These are phyloP conservation scores for Microtus richardsoni DNA, from an alignment of 2,113 vertebrate species.

Conservation along the genomic window DNA sequence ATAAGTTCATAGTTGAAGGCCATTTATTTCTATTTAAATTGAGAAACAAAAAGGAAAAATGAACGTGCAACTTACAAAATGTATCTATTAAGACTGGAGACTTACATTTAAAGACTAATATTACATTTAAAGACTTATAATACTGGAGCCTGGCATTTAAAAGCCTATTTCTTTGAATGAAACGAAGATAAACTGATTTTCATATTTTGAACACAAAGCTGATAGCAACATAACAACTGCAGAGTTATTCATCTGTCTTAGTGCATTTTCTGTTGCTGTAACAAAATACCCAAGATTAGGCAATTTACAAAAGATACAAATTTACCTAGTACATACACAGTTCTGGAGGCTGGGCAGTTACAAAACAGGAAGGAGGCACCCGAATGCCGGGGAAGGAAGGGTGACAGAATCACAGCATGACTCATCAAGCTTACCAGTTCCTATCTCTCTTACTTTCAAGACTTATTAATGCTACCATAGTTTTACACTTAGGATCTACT, in stretches of 20 bases:
- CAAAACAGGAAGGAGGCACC: background rate
- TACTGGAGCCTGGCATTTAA: background rate
- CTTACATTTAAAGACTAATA: background rate
- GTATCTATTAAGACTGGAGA: background rate
- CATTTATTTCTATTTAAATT: background rate
- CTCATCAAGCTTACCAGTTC: background rate
- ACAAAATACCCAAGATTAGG: background rate
- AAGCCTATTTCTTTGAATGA: background rate
- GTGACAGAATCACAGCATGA: background rate
- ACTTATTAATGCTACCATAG: background rate
- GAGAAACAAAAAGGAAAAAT: background rate
- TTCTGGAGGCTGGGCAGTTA: background rate
- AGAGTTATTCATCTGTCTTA: background rate
- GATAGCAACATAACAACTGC: background rate
- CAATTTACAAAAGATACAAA: background rate
- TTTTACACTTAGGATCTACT: background rate
- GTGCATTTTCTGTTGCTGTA: background rate
- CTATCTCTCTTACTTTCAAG: background rate
- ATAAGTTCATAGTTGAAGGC: background rate
- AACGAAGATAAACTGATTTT: background rate
- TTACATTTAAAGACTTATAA: too few species aligned
- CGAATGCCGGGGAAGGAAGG: background rate
- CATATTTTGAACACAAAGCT: background rate
- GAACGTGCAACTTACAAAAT: background rate
- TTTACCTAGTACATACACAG: background rate